Conservation (phyloP, 2,888 invertebrate genomes). For the Trichacis sp. region DNA sequence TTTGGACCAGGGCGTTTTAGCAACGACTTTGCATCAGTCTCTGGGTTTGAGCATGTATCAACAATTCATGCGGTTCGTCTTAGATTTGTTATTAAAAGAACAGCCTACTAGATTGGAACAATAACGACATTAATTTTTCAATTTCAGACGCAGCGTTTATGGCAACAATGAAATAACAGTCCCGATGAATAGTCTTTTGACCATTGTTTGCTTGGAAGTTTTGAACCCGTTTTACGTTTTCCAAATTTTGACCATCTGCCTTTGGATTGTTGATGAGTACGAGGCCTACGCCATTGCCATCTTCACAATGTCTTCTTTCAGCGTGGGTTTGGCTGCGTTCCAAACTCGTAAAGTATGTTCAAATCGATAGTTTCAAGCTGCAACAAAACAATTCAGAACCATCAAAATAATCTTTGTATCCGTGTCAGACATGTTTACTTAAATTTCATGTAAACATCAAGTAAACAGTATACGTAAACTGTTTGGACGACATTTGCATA, state of each 20-base stretch:
- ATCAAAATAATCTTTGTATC: too few relatives aligned
- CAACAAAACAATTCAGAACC: too few relatives aligned
- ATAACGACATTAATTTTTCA: too few relatives aligned
- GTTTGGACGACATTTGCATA: too few relatives aligned
- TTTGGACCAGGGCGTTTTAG: constrained; percentile 77
- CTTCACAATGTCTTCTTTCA: constrained; percentile 84
- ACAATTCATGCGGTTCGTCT: constrained; percentile 74
- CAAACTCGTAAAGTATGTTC: constrained; percentile 83
- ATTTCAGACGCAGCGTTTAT: constrained; percentile 79
- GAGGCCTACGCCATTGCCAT: constrained; percentile 91
- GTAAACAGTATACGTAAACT: too few relatives aligned
- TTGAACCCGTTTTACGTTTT: constrained; percentile 97
- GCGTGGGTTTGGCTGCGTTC: constrained; percentile 84
- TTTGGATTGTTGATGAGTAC: constrained; percentile 93
- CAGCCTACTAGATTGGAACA: too few relatives aligned
- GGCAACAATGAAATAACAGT: constrained; percentile 88
- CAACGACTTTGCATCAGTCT: constrained; percentile 76
- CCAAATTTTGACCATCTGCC: constrained; percentile 89
- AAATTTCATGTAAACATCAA: too few relatives aligned
- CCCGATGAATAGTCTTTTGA: constrained; percentile 79
- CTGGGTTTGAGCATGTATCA: constrained; percentile 74
- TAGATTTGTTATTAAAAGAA: too few relatives aligned
- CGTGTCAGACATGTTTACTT: too few relatives aligned
- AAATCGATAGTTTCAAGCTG: too few relatives aligned
- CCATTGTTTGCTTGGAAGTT: constrained; percentile 83